Conservation (phyloP, 2,888 invertebrate genomes). For the Pachymerium ferrugineum region DNA sequence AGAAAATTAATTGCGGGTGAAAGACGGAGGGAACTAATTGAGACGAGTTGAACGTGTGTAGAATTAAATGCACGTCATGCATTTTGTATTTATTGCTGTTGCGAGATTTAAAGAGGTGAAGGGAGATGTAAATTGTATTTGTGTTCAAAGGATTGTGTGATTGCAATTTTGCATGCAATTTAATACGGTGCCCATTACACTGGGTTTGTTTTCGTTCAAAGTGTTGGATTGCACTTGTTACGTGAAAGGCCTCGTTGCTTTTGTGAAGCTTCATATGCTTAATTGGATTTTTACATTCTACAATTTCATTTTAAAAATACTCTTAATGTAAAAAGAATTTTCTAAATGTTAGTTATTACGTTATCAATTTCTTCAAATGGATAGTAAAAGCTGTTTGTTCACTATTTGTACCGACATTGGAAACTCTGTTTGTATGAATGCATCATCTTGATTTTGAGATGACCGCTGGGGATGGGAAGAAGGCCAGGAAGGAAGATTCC, state of each 20-base stretch:
- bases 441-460: background rate
- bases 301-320: no score
- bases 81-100: background rate
- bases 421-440: background rate
- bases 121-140: no score
- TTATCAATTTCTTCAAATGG: no score
- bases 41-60: background rate
- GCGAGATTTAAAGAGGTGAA: no score
- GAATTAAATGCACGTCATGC: background rate
- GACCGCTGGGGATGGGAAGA: constrained; percentile 13
- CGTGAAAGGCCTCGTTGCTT: background rate
- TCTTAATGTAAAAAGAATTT: background rate
- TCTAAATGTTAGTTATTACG: no score
- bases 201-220: background rate
- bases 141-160: background rate
- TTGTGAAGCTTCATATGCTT: background rate
- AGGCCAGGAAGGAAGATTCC: background rate
- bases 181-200: background rate
- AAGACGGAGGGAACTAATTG: no score
- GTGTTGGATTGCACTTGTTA: background rate
- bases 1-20: no score
- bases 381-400: no score
- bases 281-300: background rate
- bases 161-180: background rate
- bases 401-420: background rate